phyloP scores from a whole-genome alignment of 92 coral and sea anemone genomes.

The Chrysogorgia sp. region DNA sequence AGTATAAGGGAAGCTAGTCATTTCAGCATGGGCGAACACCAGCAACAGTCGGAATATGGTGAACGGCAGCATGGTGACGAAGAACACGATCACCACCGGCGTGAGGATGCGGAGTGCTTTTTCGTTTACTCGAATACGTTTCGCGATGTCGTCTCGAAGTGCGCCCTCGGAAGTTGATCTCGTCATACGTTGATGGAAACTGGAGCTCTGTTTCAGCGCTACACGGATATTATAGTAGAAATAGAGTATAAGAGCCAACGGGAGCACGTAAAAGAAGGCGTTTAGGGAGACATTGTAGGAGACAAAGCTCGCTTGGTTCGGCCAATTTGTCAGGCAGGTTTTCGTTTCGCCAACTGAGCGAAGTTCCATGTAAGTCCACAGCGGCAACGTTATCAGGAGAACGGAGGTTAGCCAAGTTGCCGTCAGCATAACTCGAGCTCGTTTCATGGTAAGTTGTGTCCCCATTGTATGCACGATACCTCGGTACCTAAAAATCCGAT shows the following conservation, averaged over 20 bases:
- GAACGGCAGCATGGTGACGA: constrained; percentile 86
- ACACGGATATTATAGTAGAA: constrained; percentile 70
- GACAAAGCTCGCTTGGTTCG: constrained; percentile 31
- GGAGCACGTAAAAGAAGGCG: constrained; percentile 75
- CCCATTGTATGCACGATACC: too few species aligned
- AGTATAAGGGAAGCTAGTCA: constrained; percentile 51
- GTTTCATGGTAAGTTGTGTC: constrained; percentile 19
- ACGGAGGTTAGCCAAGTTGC: constrained; percentile 77
- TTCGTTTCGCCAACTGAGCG: constrained; percentile 58
- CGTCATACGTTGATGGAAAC: constrained; percentile 62
- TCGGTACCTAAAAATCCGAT: too few species aligned
- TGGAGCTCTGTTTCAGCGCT: constrained; percentile 59
- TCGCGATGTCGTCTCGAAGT: constrained; percentile 33
- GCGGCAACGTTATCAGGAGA: constrained; percentile 66
- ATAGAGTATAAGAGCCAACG: constrained; percentile 76
- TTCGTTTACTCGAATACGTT: constrained; percentile 70
- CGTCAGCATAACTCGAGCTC: constrained; percentile 47
- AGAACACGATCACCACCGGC: constrained; percentile 79
- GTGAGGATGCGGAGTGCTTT: constrained; percentile 91
- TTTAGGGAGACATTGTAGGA: constrained; percentile 70
- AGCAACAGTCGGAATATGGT: constrained; percentile 71
- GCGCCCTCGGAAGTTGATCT: constrained; percentile 12
- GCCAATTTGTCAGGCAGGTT: constrained; percentile 81
- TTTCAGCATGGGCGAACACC: constrained; percentile 54
- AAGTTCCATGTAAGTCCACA: constrained; percentile 69